Percentiles rank a stretch among this genome's conserved stretches.
phyloP scores from a whole-genome alignment of 2,113 vertebrate species.

The Pardalotus punctatus region DNA sequence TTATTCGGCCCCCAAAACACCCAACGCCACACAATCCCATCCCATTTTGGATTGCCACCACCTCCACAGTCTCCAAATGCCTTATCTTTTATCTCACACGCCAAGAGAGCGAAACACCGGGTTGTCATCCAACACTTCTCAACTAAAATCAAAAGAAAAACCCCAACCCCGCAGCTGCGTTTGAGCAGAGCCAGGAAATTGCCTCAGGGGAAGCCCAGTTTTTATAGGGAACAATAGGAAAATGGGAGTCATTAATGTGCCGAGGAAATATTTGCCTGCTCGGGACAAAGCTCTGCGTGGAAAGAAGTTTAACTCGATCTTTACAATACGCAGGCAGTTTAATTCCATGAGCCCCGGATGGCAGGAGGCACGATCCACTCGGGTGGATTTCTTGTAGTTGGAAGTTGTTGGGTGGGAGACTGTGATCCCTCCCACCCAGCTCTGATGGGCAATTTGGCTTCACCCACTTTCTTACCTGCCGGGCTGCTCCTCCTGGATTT shows the following conservation, averaged over 20 bases:
- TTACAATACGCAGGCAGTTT: not conserved
- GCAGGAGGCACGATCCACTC: fast-evolving
- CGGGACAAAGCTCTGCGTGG: not conserved
- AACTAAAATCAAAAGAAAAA: not conserved
- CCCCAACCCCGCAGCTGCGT: not conserved
- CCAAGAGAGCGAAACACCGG: not conserved
- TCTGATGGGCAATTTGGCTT: not conserved
- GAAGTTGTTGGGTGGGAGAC: not conserved
- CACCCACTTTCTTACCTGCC: not conserved
- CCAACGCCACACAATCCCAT: not conserved
- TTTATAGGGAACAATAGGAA: not conserved
- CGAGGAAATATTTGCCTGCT: not conserved
- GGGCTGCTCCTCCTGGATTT: not conserved
- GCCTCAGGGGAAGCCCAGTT: not conserved
- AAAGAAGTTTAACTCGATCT: not conserved
- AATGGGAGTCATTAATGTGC: not conserved
- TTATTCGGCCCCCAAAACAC: not conserved
- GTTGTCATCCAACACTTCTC: not conserved
- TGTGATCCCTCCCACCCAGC: not conserved
- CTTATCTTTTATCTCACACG: not conserved
- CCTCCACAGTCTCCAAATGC: not conserved
- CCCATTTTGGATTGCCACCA: not conserved
- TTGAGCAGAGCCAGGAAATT: not conserved
- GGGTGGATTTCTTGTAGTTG: not conserved
- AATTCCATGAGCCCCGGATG: fast-evolving